Evolutionary conservation across 2,888 invertebrate genomes (phyloP).

Genomic region (Caenorhabditis japonica): DNA sequence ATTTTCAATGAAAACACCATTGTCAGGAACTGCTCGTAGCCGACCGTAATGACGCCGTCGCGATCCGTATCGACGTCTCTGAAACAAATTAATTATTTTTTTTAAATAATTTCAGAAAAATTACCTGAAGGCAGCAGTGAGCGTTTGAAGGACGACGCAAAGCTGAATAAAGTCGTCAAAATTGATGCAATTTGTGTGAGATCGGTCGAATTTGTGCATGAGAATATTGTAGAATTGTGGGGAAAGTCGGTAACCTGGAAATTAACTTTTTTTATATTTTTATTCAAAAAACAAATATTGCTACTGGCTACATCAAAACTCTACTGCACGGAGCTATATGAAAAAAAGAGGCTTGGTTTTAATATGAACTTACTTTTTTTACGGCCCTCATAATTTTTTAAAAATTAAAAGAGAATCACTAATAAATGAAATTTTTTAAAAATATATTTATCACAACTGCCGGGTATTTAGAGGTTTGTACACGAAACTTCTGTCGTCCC

Average conservation of each 20-base stretch:
- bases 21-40: conserved; percentile 90
- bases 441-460: too few species aligned
- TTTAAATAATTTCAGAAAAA: neutral
- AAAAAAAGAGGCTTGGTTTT: too few species aligned
- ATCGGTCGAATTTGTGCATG: conserved; percentile 92
- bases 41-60: conserved; percentile 85
- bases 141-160: conserved; percentile 79
- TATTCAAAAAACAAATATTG: conserved; percentile 13
- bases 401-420: too few species aligned
- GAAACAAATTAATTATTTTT: conserved; percentile 18
- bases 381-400: too few species aligned
- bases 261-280: neutral
- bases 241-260: conserved; percentile 83
- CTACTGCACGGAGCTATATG: too few species aligned
- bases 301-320: neutral
- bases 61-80: conserved; percentile 84
- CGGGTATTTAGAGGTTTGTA: too few species aligned
- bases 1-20: conserved; percentile 84
- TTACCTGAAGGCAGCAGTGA: conserved; percentile 85
- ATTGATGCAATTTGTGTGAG: conserved; percentile 89
- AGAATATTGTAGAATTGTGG: conserved; percentile 87
- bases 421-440: too few species aligned
- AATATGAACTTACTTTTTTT: too few species aligned
- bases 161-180: conserved; percentile 99
- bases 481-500: too few species aligned